These are phyloP conservation scores for Sminthurides aquaticus DNA, from an alignment of 2,888 invertebrate species.

Conservation along the genomic window DNA sequence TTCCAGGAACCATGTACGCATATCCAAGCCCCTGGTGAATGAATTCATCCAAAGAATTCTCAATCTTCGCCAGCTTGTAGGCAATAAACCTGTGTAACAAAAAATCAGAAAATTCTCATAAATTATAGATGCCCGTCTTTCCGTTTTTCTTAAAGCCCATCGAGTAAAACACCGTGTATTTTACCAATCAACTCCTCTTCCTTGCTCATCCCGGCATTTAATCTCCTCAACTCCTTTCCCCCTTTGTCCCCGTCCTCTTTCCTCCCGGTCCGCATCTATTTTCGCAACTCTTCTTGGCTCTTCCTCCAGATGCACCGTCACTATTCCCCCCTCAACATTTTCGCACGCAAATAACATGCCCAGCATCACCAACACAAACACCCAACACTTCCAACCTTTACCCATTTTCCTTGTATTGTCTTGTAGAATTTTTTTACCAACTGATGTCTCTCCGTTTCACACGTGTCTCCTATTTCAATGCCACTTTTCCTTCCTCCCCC, in stretches of 20 bases:
- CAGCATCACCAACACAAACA: neutral
- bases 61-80: conserved; percentile 68
- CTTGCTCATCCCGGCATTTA: conserved; percentile 54
- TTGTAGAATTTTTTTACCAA: no score
- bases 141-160: no score
- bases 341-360: neutral
- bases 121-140: neutral
- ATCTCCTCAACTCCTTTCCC: neutral
- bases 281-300: conserved; percentile 47
- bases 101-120: conserved; percentile 5
- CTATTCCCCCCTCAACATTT: neutral
- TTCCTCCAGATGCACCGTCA: conserved; percentile 3
- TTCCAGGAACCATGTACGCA: conserved; percentile 52
- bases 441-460: no score
- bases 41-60: conserved; percentile 52
- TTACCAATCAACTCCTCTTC: conserved; percentile 65
- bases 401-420: no score
- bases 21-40: conserved; percentile 61
- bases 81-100: conserved; percentile 64
- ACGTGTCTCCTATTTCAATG: no score
- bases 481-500: no score
- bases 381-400: neutral
- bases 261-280: neutral
- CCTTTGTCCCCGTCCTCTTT: neutral
- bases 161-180: no score